phyloP scores from a whole-genome alignment of 2,113 vertebrate genomes.

The Heterocephalus glaber region DNA sequence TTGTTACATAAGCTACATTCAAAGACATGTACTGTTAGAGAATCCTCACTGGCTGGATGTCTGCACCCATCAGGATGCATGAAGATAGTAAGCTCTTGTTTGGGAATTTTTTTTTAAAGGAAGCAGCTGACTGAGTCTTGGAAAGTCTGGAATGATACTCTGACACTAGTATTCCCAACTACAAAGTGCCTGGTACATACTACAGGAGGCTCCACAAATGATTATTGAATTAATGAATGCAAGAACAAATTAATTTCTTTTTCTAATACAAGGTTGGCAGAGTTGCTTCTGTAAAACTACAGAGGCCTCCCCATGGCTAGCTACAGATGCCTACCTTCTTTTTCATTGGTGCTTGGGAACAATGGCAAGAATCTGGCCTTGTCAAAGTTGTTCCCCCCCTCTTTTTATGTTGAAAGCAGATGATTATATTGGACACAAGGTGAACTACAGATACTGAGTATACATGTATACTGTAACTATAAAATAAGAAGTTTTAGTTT shows the following conservation, averaged over 20 bases:
- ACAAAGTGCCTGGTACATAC: slow-evolving; percentile 62
- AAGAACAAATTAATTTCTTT: slow-evolving; percentile 58
- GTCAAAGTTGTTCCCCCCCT: background rate
- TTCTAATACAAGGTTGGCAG: slow-evolving; percentile 16
- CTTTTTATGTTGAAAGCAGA: slow-evolving; percentile 26
- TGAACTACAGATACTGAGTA: background rate
- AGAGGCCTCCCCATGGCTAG: background rate
- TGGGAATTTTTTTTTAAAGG: slow-evolving; percentile 42
- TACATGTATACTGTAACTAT: background rate
- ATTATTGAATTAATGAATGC: slow-evolving; percentile 28
- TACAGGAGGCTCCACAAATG: slow-evolving; percentile 50
- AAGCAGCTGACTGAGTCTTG: slow-evolving; percentile 68
- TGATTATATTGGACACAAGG: background rate
- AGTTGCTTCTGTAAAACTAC: background rate
- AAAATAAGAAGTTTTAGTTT: slow-evolving; percentile 53
- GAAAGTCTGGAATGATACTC: slow-evolving; percentile 44
- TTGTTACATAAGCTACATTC: slow-evolving; percentile 60
- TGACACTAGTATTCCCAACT: slow-evolving; percentile 58
- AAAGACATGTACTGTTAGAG: slow-evolving; percentile 70
- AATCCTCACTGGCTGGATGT: slow-evolving; percentile 49
- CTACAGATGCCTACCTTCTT: background rate
- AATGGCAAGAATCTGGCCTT: background rate
- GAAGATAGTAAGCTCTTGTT: slow-evolving; percentile 71
- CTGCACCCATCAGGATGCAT: background rate
- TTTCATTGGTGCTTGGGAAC: background rate